Percentiles rank a stretch among this genome's conserved stretches.
phyloP scores from a whole-genome alignment of 1,140 invertebrate genomes.

The Eubasilissa regina region DNA sequence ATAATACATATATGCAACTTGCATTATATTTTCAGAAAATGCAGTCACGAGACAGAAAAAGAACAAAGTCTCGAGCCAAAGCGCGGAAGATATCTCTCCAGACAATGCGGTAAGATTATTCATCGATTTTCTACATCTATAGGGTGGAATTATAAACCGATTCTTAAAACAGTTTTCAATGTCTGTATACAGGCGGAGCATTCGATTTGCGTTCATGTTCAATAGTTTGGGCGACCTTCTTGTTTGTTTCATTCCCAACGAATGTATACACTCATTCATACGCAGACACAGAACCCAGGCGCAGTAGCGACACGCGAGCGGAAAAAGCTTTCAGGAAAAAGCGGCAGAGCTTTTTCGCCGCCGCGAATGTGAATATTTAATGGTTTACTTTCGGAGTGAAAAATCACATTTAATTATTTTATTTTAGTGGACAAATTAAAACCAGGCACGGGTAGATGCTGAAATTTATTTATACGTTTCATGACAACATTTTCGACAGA shows the following conservation, averaged over 20 bases:
- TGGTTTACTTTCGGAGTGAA: too few species aligned
- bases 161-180: neutral
- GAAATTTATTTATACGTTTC: too few species aligned
- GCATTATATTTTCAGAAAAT: too few species aligned
- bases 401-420: too few species aligned
- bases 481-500: too few species aligned
- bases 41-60: too few species aligned
- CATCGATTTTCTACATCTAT: neutral
- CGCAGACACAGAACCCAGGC: neutral
- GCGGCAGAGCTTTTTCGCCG: neutral
- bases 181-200: too few species aligned
- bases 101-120: conserved; percentile 1
- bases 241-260: neutral
- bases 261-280: neutral
- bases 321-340: conserved; percentile 11
- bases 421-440: too few species aligned
- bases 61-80: neutral
- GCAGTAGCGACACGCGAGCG: neutral
- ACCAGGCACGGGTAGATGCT: too few species aligned
- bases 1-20: too few species aligned
- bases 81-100: neutral
- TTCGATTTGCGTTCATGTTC: too few species aligned
- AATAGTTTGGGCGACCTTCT: neutral
- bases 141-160: neutral
- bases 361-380: neutral